Base-by-base conservation (phyloP, 2,797 vertebrate species). In the Cyprinodon diabolis region DNA sequence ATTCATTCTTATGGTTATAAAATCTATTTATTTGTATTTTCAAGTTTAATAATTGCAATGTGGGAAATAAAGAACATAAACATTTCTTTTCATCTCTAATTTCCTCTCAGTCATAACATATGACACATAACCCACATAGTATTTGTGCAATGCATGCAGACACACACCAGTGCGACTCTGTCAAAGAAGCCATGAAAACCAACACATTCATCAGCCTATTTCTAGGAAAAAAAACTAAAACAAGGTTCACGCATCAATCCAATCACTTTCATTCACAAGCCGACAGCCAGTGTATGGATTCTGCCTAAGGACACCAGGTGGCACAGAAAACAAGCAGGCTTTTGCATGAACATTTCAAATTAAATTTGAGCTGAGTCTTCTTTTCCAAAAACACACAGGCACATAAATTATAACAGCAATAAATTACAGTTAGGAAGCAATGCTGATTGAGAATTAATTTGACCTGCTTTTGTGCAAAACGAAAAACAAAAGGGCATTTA, bases 191-290 rank as follows among this genome's bases (percentile, higher is more conserved):
- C 78, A 77, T 78, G 76, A 87, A 88, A 89, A 81, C 72, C 0
- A 49, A 88, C 75, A 86, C 79, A 80, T 84, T 76, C 68, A 75
- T 81, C 76, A 70, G 84, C 83, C 83, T 86, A 84, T 71, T 89
- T 76, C 75, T 23, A 5, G 86, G 77, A 3, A 30, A 30, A 89
- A 89, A 86, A 67, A 79, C 76, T 76, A 17, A 77, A 81, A 81
- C 62, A 40, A 65, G 78, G 70, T 43, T 40, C 21, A 48, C 73
- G 65, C 71, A 12, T 79, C 62, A 71, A 67, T 69, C 89, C 82
- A 78, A 75, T 85, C 78, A 47, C 74, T 70, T 43, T 69, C 63
- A 60, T 62, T 52, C 58, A 83, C 75, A 81, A 66, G 80, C 82
- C 72, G 75, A 63, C 21, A n/a, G 72, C 57, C 55, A 65, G 76